phyloP scores from a whole-genome alignment of 2,797 vertebrate species.

The Girardinus metallicus region DNA sequence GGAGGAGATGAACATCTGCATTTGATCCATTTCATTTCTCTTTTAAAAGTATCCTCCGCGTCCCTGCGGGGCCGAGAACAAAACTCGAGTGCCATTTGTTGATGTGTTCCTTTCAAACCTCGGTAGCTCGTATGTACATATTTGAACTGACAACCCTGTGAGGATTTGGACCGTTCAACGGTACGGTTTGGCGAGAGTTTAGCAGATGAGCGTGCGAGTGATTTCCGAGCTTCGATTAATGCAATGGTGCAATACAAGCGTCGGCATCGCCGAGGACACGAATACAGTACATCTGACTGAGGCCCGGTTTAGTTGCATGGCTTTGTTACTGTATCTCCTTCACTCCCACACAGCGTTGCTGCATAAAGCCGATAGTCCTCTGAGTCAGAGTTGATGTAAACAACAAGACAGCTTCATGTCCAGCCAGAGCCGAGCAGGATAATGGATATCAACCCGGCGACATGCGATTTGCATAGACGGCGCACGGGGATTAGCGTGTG shows the following conservation, averaged over 20 bases:
- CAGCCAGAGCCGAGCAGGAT: conserved; percentile 64
- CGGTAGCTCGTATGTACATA: conserved; percentile 16
- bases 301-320: conserved; percentile 43
- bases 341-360: conserved; percentile 66
- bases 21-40: conserved; percentile 60
- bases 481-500: conserved; percentile 74
- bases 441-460: conserved; percentile 68
- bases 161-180: conserved; percentile 20
- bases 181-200: conserved; percentile 29
- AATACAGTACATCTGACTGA: conserved; percentile 48
- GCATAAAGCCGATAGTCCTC: conserved; percentile 68
- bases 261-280: conserved; percentile 30
- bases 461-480: conserved; percentile 76
- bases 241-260: conserved; percentile 19
- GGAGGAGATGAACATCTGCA: conserved; percentile 56
- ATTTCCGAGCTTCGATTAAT: conserved; percentile 38
- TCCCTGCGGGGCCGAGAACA: conserved; percentile 51
- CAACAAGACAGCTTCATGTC: conserved; percentile 71
- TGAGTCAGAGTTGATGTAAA: conserved; percentile 68
- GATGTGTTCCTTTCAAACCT: conserved; percentile 44
- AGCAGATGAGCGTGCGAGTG: conserved; percentile 11
- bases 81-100: conserved; percentile 66
- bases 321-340: conserved; percentile 65
- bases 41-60: conserved; percentile 36
- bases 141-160: conserved; percentile 23